Percentiles rank a stretch among this genome's conserved stretches.
Conservation (phyloP, 2,113 vertebrate genomes). For the Ellobius talpinus region DNA sequence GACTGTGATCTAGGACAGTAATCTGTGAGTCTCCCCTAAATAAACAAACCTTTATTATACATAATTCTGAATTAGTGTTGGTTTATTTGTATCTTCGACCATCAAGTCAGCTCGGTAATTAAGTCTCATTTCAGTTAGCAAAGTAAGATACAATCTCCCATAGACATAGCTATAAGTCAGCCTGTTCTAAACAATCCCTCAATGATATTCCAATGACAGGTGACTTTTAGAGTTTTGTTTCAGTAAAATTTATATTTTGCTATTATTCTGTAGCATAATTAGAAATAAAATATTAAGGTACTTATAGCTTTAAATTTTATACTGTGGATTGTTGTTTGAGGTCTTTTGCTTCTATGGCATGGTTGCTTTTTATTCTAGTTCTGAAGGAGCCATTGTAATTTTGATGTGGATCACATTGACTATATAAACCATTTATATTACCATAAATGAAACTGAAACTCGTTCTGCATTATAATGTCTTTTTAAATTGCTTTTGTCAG, state of each 20-base stretch:
- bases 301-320: background rate
- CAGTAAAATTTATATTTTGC: background rate
- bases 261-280: background rate
- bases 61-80: too few relatives aligned
- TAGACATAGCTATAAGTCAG: background rate
- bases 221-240: background rate
- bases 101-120: background rate
- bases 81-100: too few relatives aligned
- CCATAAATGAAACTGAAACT: background rate
- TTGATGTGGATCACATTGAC: background rate
- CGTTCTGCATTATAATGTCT: background rate
- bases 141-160: background rate
- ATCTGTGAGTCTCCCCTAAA: too few relatives aligned
- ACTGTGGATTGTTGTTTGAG: background rate
- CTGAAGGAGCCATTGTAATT: background rate
- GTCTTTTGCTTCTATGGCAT: background rate
- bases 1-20: too few relatives aligned
- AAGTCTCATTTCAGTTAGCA: background rate
- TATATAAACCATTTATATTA: background rate
- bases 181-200: background rate
- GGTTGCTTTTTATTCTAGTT: background rate
- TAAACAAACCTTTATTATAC: too few relatives aligned
- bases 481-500: background rate
- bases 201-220: background rate
- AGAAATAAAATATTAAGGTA: background rate